Evolutionary conservation across 2,113 vertebrate genomes (phyloP), one percentile per base, ranked within the genome.

Genomic region (Actenoides hombroni): DNA sequence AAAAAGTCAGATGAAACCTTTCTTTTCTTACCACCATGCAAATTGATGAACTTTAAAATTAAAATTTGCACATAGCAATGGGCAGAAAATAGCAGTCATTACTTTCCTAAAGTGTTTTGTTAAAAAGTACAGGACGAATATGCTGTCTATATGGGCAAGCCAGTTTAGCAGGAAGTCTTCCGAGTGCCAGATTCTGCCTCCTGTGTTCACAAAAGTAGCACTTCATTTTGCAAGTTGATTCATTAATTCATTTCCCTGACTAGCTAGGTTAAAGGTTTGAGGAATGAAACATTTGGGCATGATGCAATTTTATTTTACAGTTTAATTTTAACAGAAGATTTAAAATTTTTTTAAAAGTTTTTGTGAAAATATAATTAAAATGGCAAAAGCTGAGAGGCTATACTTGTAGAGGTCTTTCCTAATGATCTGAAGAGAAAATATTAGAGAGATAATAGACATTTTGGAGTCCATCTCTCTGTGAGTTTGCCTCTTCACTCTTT

Each of bases 161-260:
- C 75, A 76, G 91, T 94, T 95, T 87, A 93, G 54, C 94, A 93
- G 96, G 95, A 96, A 96, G 84, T 95, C 31, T 71, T 94, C 25
- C 2, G 15, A 76, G 11, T 71, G 83, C 86, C 84, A 92, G 78
- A 48, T 92, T 89, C 81, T 95, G 39, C 65, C 91, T 91, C 24
- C 28, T 69, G 18, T 57, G 44, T 68, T 91, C 69, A 64, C 13
- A 31, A 56, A 84, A 81, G 64, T 68, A 75, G 48, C 2, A 2
- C 56, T 88, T 88, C 60, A 53, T 91, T 94, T 94, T 94, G 60
- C 73, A 86, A 74, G 51, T 75, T 71, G 46, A 71, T 90, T 95
- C 64, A 60, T 94, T 95, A 88, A 81, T 95, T 95, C 76, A 82
- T 97, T 95, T 94, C 76, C 69, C 33, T 81, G 65, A 74, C 48